phyloP scores from a whole-genome alignment of 2,113 vertebrate species.

The Passer domesticus region DNA sequence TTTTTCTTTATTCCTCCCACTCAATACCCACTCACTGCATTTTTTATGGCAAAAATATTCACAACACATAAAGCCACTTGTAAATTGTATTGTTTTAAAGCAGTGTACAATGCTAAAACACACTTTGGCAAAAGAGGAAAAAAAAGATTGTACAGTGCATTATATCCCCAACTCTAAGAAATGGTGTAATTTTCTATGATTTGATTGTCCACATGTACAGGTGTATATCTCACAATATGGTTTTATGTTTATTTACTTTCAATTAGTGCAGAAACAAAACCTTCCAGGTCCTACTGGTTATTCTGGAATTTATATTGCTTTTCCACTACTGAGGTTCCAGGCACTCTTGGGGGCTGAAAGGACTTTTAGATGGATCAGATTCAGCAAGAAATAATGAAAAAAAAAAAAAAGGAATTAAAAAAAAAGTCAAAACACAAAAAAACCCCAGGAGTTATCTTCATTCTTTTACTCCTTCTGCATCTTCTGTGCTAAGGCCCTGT shows the following conservation, averaged over 20 bases:
- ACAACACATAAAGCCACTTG: conserved; percentile 74
- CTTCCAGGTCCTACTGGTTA: conserved; percentile 58
- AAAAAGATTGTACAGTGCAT: conserved; percentile 78
- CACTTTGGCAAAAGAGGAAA: conserved; percentile 74
- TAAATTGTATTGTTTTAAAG: conserved; percentile 67
- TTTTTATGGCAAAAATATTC: conserved; percentile 77
- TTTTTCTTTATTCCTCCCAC: conserved; percentile 53
- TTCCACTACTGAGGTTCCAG: conserved; percentile 69
- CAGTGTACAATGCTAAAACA: conserved; percentile 68
- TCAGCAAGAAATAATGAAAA: neutral
- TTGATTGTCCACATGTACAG: conserved; percentile 64
- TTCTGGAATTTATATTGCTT: conserved; percentile 77
- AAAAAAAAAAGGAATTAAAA: neutral
- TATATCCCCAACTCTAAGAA: conserved; percentile 71
- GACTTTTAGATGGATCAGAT: neutral
- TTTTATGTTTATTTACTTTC: conserved; percentile 21
- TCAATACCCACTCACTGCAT: conserved; percentile 75
- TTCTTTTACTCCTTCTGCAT: neutral
- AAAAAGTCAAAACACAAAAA: neutral
- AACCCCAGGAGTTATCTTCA: neutral
- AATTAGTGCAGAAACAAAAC: conserved; percentile 67
- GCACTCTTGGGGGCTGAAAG: conserved; percentile 70
- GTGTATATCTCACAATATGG: conserved; percentile 31
- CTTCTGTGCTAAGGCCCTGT: neutral
- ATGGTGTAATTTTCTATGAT: conserved; percentile 51